phyloP scores from a whole-genome alignment of 2,113 vertebrate genomes.

The Oreochromis niloticus region DNA sequence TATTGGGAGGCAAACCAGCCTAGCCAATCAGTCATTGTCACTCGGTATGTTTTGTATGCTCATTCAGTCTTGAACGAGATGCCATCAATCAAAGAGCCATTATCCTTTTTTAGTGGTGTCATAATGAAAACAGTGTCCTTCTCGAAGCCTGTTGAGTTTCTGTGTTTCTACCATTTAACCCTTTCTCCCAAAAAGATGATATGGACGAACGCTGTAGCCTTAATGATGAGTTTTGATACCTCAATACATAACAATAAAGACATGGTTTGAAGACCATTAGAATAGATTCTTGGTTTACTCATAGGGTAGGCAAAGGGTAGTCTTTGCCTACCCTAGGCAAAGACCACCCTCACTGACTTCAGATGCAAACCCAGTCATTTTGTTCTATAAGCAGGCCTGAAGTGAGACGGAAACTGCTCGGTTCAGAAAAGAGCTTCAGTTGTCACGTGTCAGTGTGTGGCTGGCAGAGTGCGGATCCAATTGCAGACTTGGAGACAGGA shows the following conservation, averaged over 20 bases:
- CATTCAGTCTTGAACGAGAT: background rate
- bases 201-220: background rate
- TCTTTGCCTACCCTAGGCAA: background rate
- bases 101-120: background rate
- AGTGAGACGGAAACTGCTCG: background rate
- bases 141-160: background rate
- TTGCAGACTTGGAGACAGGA: background rate
- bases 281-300: background rate
- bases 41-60: background rate
- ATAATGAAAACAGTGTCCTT: background rate
- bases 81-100: background rate
- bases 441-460: background rate
- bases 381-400: background rate
- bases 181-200: background rate
- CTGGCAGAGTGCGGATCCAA: background rate
- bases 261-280: background rate
- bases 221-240: background rate
- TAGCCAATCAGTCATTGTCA: background rate
- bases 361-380: background rate
- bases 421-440: background rate
- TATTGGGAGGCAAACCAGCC: background rate
- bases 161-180: background rate
- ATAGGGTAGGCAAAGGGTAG: background rate
- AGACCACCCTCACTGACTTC: background rate
- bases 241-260: background rate